These are phyloP conservation scores for Siniperca knerii DNA, from an alignment of 2,113 vertebrate species.

Conservation along the genomic window DNA sequence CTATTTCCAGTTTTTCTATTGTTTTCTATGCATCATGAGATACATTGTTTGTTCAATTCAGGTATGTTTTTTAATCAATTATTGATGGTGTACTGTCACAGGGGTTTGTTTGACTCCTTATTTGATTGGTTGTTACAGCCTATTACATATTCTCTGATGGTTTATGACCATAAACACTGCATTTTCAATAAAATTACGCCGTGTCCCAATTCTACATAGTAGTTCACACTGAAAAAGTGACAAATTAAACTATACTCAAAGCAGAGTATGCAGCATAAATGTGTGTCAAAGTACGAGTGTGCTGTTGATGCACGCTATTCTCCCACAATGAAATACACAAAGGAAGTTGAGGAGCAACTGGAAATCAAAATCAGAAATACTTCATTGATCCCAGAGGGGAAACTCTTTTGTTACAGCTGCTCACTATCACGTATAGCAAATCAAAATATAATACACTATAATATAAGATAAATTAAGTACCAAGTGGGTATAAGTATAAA, in stretches of 20 bases:
- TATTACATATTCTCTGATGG: not conserved
- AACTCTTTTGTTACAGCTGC: no score
- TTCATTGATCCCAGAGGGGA: no score
- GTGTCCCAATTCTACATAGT: not conserved
- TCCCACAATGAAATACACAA: no score
- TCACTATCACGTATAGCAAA: no score
- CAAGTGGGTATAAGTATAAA: no score
- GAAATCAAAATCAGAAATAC: no score
- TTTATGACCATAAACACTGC: not conserved
- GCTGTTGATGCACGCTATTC: not conserved
- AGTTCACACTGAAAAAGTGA: not conserved
- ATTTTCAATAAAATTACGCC: no score
- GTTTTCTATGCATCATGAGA: not conserved
- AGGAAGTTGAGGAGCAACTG: no score
- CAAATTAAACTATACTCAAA: no score
- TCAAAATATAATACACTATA: no score
- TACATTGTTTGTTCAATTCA: not conserved
- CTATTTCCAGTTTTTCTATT: not conserved
- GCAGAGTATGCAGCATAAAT: not conserved
- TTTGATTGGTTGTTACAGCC: not conserved
- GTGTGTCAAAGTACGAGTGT: not conserved
- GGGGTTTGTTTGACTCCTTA: no score
- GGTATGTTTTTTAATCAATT: not conserved
- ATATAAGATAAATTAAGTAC: no score
- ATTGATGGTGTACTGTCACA: not conserved